Evolutionary conservation across 2,888 invertebrate genomes (phyloP), one percentile per base, ranked within the genome.

Genomic region (Tigriopus californicus): DNA sequence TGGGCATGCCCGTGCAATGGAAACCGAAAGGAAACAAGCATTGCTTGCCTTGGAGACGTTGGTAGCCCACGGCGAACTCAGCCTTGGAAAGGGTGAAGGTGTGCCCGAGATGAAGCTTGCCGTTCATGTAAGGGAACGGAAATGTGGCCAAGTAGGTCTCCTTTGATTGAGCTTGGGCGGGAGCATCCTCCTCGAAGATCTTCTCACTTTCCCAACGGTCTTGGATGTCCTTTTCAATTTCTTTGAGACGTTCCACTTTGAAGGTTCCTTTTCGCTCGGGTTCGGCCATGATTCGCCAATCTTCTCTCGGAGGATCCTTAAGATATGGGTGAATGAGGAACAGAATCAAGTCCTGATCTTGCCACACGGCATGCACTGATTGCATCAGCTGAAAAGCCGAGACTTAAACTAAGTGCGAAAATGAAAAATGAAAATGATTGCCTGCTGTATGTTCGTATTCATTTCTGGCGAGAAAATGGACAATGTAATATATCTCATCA

Each of bases 71-170:
- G 13, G 91, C 84, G 78, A 92, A 98, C 85, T 98, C 98, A 70
- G 92, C 91, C 75, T 98, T 98, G 10, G 94, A 90, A 52, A 98
- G 70, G 3, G 94, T 87, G 75, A 98, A 98, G 13, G 91, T 89
- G 70, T 98, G 98, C 0, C 98, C 98, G 64, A 99, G 75, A 77
- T 98, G 98, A 59, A 98, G 79, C 51, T 89, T 80, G 11, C 98
- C 98, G 77, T 98, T 98, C 97, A 98, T 98, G 69, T 99, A 98
- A 0, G 98, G 98, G 73, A 82, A 98, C 1, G 98, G 98, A 74
- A 98, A 98, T 1, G 92, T 92, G 41, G 84, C 85, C 65, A 94
- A 75, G 70, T 85, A 97, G 69, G 97, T 98, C 63, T 87, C 86
- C 67, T 80, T 74, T 8, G 70, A 68, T 15, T 73, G 66, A 65